A percentile compares a stretch with the other conserved stretches of the same genome.
phyloP scores from a whole-genome alignment of 1,140 invertebrate species.

The Goniozus legneri region DNA sequence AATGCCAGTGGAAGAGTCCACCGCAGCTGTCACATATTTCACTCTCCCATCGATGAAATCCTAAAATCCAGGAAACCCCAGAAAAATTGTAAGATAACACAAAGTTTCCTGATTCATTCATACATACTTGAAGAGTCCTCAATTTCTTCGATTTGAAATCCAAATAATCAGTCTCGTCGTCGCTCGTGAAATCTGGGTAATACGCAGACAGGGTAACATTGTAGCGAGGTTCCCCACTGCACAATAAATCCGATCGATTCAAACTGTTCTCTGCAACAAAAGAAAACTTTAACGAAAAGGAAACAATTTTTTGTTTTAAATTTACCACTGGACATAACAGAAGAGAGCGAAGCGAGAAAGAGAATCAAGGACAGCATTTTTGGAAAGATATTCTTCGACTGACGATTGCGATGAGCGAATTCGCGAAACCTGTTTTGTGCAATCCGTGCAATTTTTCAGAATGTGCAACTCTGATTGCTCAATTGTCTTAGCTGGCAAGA shows the following conservation, averaged over 20 bases:
- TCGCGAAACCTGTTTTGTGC: neutral
- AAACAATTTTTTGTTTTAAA: neutral
- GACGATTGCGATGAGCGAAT: neutral
- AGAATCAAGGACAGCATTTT: neutral
- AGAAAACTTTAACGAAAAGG: neutral
- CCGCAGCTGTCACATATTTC: conserved; percentile 52
- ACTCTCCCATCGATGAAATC: conserved; percentile 53
- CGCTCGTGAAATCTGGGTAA: conserved; percentile 49
- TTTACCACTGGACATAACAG: neutral
- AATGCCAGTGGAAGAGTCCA: conserved; percentile 45
- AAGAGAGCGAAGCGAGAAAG: neutral
- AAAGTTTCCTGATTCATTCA: neutral
- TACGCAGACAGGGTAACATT: conserved; percentile 54
- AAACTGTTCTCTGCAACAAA: conserved; percentile 3
- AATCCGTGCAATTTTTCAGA: neutral
- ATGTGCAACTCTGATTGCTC: no score
- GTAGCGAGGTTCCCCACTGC: conserved; percentile 23
- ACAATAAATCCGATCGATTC: conserved; percentile 19
- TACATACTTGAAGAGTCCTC: conserved; percentile 49
- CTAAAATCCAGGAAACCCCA: conserved; percentile 28
- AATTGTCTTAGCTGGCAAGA: no score
- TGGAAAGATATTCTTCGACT: neutral
- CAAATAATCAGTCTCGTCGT: conserved; percentile 40
- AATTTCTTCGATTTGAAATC: conserved; percentile 49
- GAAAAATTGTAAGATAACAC: neutral